Conservation (phyloP, 1,140 invertebrate genomes). For the Harlomillsia oculata region DNA sequence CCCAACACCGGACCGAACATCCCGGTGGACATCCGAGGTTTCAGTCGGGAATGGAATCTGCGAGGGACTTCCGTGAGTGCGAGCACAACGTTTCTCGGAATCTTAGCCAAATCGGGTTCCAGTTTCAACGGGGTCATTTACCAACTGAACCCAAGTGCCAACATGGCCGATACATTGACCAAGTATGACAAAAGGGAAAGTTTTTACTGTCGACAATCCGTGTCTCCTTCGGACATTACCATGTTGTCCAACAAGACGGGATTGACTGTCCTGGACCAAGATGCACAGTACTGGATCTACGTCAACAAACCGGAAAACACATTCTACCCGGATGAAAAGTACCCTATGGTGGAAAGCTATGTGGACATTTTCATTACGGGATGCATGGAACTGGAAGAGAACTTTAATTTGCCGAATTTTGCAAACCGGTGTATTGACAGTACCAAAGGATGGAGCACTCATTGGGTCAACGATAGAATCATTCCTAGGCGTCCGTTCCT, state of each 20-base stretch:
- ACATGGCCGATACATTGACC: not conserved
- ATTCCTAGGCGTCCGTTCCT: constrained; percentile 18
- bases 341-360: constrained; percentile 19
- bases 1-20: constrained; percentile 15
- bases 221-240: not conserved
- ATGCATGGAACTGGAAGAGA: constrained; percentile 22
- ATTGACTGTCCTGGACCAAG: not conserved
- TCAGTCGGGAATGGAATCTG: constrained; percentile 11
- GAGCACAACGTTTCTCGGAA: constrained; percentile 21
- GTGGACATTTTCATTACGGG: constrained; percentile 20
- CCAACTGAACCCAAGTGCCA: not conserved
- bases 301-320: constrained; percentile 10
- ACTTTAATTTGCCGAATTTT: constrained; percentile 9
- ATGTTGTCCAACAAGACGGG: not conserved
- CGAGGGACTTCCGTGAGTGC: not conserved
- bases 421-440: constrained; percentile 10
- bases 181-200: constrained; percentile 13
- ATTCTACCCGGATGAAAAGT: not conserved
- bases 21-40: constrained; percentile 13
- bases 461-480: constrained; percentile 24
- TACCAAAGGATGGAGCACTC: constrained; percentile 8
- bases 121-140: constrained; percentile 16
- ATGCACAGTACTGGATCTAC: constrained; percentile 26
- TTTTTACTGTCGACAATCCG: constrained; percentile 18
- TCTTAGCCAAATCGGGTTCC: not conserved